These are phyloP conservation scores for Spodoptera picta DNA, from an alignment of 2,888 invertebrate genomes.

Conservation along the genomic window DNA sequence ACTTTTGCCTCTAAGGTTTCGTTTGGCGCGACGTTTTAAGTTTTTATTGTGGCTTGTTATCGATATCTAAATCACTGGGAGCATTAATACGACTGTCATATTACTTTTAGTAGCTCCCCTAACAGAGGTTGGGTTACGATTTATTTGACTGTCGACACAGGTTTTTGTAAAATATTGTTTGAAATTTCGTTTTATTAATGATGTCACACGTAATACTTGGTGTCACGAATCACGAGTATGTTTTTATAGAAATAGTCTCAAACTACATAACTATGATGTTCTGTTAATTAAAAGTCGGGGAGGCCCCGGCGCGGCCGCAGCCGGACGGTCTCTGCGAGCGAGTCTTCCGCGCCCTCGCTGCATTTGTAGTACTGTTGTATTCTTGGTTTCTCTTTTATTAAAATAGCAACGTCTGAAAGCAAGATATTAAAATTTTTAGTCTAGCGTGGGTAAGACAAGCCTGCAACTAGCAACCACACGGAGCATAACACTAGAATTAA, in stretches of 20 bases:
- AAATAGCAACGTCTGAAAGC: not conserved
- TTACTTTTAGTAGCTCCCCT: constrained; percentile 71
- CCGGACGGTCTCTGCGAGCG: too few species aligned
- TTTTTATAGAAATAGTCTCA: constrained; percentile 7
- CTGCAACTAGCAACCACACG: constrained; percentile 34
- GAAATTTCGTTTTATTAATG: constrained; percentile 59
- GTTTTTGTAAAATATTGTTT: constrained; percentile 50
- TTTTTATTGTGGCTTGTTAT: constrained; percentile 78
- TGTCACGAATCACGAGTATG: constrained; percentile 2
- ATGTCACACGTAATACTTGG: constrained; percentile 58
- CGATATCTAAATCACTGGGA: constrained; percentile 78
- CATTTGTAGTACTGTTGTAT: too few species aligned
- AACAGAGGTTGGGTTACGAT: constrained; percentile 60
- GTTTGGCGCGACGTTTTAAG: constrained; percentile 70
- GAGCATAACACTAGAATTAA: constrained; percentile 46
- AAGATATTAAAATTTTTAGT: constrained; percentile 24
- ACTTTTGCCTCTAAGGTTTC: constrained; percentile 66
- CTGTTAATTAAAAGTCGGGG: too few species aligned
- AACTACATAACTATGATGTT: too few species aligned
- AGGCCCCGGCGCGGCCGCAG: too few species aligned
- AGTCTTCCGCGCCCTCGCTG: too few species aligned
- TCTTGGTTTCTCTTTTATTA: constrained; percentile 4
- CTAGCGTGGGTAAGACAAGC: constrained; percentile 32
- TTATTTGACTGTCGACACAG: constrained; percentile 54
- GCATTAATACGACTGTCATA: constrained; percentile 82